Conservation (phyloP, 1,140 invertebrate species). For the Brachionus manjavacas region DNA sequence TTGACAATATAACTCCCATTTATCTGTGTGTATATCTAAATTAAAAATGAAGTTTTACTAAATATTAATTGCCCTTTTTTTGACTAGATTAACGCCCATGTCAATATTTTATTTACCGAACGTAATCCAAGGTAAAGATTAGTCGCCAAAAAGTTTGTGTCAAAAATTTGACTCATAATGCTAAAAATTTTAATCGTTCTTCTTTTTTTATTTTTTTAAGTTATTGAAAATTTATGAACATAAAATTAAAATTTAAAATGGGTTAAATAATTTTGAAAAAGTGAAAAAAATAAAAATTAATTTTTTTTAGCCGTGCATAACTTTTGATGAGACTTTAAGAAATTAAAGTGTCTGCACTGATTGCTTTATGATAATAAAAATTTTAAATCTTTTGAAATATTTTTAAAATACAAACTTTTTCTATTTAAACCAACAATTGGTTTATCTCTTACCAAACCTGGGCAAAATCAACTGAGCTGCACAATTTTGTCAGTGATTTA, state of each 20-base stretch:
- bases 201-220: neutral
- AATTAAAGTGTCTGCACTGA: no score
- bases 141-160: neutral
- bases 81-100: neutral
- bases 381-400: no score
- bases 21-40: neutral
- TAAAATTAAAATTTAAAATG: neutral
- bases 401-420: no score
- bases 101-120: neutral
- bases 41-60: neutral
- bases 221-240: neutral
- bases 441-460: no score
- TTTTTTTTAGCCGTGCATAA: no score
- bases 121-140: neutral
- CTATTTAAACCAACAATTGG: no score
- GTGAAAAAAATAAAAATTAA: neutral
- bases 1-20: constrained; percentile 51
- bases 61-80: neutral
- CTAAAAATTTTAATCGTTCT: neutral
- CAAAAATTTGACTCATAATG: neutral
- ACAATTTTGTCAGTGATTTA: no score
- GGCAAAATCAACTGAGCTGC: no score
- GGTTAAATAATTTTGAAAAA: neutral
- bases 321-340: no score
- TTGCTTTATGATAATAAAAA: no score